Conservation (phyloP, 2,888 invertebrate species). For the Cosmia pyralina region DNA sequence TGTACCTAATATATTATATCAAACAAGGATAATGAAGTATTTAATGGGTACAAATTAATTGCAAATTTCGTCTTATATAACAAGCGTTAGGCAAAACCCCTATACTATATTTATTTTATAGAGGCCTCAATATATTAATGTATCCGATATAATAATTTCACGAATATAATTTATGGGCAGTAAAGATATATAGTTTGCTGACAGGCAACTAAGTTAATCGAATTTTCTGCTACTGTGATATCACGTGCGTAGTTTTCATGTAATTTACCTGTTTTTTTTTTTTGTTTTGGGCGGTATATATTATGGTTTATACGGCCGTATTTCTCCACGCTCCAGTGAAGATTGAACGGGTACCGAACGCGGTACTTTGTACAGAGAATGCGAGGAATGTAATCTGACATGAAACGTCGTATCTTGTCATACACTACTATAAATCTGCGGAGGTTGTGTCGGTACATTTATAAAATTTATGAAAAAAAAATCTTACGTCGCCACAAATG, state of each 20-base stretch:
- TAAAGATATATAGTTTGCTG: constrained; percentile 80
- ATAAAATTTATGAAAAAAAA: constrained; percentile 64
- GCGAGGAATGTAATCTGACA: constrained; percentile 66
- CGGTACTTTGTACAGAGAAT: constrained; percentile 73
- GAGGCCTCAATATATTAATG: constrained; percentile 70
- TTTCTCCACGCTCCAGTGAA: constrained; percentile 81
- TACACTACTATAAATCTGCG: constrained; percentile 63
- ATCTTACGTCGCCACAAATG: neutral
- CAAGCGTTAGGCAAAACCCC: constrained; percentile 38
- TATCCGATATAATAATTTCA: constrained; percentile 74
- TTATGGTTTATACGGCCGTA: constrained; percentile 81
- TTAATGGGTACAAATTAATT: constrained; percentile 20
- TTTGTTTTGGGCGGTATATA: constrained; percentile 72
- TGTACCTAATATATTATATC: constrained; percentile 1
- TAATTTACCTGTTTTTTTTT: constrained; percentile 85
- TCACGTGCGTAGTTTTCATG: constrained; percentile 81
- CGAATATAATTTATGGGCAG: constrained; percentile 77
- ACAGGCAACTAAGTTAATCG: constrained; percentile 81
- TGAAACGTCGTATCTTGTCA: constrained; percentile 63
- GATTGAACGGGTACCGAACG: constrained; percentile 81
- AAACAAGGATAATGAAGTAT: constrained; percentile 28
- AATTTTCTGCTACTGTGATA: constrained; percentile 83
- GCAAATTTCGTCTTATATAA: constrained; percentile 39
- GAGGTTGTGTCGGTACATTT: constrained; percentile 50
- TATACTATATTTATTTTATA: constrained; percentile 62